Evolutionary conservation across 2,888 invertebrate species (phyloP).

Genomic region (Pyrrhosoma nymphula): DNA sequence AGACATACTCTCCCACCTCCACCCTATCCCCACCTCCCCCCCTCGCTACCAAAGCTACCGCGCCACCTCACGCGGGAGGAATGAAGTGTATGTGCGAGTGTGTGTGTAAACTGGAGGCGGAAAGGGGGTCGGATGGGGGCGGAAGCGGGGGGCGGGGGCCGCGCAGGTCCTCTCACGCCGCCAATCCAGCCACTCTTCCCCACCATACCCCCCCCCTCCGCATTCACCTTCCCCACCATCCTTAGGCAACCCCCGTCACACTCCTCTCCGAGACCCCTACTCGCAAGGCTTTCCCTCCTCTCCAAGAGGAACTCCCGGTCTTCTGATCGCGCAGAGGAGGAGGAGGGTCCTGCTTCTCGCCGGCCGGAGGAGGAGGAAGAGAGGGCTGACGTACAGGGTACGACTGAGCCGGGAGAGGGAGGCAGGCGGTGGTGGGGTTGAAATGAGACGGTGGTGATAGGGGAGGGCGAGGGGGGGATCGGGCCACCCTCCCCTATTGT

Average conservation of each 20-base stretch:
- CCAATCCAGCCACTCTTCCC: slow-evolving; percentile 48
- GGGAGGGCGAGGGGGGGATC: not conserved
- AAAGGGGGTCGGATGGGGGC: not conserved
- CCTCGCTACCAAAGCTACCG: not conserved
- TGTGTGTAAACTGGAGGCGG: not conserved
- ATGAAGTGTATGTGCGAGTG: not conserved
- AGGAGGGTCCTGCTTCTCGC: too few relatives aligned
- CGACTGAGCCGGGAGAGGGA: not conserved
- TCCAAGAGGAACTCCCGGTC: not conserved
- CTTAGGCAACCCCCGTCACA: not conserved
- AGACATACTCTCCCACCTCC: not conserved
- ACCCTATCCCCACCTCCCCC: not conserved
- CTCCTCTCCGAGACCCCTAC: not conserved
- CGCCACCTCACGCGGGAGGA: slow-evolving; percentile 3
- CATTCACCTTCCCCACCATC: not conserved
- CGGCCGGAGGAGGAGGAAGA: too few relatives aligned
- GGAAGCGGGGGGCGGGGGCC: not conserved
- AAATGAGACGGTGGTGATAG: too few relatives aligned
- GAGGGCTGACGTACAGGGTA: too few relatives aligned
- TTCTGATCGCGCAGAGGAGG: too few relatives aligned
- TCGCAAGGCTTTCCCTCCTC: not conserved
- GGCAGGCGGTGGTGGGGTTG: not conserved
- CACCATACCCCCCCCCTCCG: not conserved
- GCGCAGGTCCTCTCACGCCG: slow-evolving; percentile 61
- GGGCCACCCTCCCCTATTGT: not conserved